Conservation (phyloP, 1,140 invertebrate genomes). For the Cryptotermes secundus region DNA sequence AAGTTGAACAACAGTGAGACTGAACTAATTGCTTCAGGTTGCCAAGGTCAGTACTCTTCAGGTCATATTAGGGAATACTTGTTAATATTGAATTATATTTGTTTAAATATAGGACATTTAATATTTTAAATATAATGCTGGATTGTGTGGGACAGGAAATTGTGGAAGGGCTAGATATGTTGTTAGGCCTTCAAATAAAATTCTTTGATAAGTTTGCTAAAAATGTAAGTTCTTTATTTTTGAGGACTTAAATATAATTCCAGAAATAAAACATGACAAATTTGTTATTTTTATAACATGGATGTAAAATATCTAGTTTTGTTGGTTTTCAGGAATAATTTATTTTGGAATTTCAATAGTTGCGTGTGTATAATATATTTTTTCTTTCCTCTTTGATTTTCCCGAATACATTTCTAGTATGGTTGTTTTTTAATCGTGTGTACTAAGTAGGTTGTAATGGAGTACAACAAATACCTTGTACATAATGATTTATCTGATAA, state of each 20-base stretch:
- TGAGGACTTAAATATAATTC: neutral
- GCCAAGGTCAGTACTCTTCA: no score
- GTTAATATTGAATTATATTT: no score
- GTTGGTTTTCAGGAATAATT: neutral
- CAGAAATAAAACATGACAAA: neutral
- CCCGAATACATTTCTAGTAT: neutral
- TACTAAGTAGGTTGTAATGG: constrained; percentile 17
- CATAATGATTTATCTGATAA: neutral
- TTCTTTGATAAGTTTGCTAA: constrained; percentile 13
- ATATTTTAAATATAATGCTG: no score
- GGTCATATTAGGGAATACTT: no score
- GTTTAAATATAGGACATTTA: no score
- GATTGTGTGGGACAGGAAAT: neutral
- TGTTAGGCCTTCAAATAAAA: neutral
- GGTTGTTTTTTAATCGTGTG: neutral
- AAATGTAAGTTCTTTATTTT: constrained; percentile 26
- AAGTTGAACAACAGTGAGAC: no score
- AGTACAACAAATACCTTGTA: neutral
- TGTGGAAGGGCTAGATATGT: no score
- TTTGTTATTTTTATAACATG: neutral
- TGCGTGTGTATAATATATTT: no score
- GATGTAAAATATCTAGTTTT: constrained; percentile 8
- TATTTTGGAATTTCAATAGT: neutral
- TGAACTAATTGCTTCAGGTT: no score
- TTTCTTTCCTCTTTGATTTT: neutral